Conservation (phyloP, 2,888 invertebrate species). For the Eupeodes latifasciatus region DNA sequence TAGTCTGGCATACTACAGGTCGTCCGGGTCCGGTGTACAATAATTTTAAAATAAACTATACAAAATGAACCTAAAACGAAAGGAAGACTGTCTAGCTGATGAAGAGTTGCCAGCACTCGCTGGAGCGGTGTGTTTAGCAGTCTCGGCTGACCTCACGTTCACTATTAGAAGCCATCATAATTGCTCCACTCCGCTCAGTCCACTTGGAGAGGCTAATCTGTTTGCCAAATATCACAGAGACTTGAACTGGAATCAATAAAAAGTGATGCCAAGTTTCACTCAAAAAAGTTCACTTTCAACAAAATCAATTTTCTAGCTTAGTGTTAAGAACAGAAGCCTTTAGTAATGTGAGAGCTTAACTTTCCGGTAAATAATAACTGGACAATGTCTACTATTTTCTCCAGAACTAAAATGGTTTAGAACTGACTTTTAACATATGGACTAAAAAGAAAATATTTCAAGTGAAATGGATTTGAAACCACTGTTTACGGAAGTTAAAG, state of each 20-base stretch:
- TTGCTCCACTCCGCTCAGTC: not conserved
- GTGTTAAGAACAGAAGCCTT: too few relatives aligned
- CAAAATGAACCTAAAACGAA: conserved; percentile 58
- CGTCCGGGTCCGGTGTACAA: conserved; percentile 46
- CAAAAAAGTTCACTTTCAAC: too few relatives aligned
- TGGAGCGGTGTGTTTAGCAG: conserved; percentile 27
- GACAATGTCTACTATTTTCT: too few relatives aligned
- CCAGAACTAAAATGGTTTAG: too few relatives aligned
- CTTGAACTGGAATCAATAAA: conserved; percentile 10
- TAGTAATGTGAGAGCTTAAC: too few relatives aligned
- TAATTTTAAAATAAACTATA: conserved; percentile 72
- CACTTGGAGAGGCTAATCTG: not conserved
- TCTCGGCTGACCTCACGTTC: conserved; percentile 53
- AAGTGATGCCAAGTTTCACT: not conserved
- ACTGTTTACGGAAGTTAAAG: too few relatives aligned
- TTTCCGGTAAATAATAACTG: too few relatives aligned
- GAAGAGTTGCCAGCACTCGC: conserved; percentile 60
- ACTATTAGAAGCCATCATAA: conserved; percentile 17
- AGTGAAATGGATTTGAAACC: too few relatives aligned
- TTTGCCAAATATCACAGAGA: not conserved
- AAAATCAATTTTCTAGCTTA: too few relatives aligned
- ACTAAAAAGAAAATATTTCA: too few relatives aligned
- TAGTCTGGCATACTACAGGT: conserved; percentile 33
- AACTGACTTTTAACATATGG: too few relatives aligned
- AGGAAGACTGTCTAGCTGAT: conserved; percentile 31